These are phyloP conservation scores for Odobenus rosmarus DNA, from an alignment of 2,113 vertebrate genomes.

Conservation along the genomic window DNA sequence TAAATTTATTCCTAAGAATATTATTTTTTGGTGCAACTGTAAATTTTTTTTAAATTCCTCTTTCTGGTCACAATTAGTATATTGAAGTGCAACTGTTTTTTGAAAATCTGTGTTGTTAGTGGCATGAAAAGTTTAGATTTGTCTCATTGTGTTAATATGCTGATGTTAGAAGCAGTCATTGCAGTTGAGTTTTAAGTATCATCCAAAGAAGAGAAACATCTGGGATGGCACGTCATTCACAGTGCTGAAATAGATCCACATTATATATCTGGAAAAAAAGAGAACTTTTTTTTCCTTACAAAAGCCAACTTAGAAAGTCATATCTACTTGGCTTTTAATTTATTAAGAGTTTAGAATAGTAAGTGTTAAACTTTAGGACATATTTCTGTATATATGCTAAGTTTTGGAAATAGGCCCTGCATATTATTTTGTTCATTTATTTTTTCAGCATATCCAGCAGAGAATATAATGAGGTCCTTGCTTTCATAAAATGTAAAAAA, in stretches of 20 bases:
- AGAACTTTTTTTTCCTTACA: neutral
- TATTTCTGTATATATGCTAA: neutral
- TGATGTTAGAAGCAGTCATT: neutral
- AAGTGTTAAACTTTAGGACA: neutral
- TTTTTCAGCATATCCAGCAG: neutral
- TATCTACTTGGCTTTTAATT: neutral
- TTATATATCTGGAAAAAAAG: neutral
- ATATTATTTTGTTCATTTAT: neutral
- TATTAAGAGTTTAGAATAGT: neutral
- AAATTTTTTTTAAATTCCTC: neutral
- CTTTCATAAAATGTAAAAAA: neutral
- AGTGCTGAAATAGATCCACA: neutral
- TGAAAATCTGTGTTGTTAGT: neutral
- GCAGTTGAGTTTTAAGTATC: neutral
- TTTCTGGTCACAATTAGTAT: neutral
- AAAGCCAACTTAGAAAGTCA: neutral
- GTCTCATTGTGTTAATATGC: neutral
- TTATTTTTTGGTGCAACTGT: neutral
- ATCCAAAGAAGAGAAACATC: neutral
- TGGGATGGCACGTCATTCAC: neutral
- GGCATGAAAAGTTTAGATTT: neutral
- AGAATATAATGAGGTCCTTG: neutral
- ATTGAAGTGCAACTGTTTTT: neutral
- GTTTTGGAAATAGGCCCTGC: neutral
- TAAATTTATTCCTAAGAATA: neutral